A percentile compares a stretch with the other conserved stretches of the same genome.
Conservation (phyloP, 2,888 invertebrate species). For the Tricholauxania praeusta region DNA sequence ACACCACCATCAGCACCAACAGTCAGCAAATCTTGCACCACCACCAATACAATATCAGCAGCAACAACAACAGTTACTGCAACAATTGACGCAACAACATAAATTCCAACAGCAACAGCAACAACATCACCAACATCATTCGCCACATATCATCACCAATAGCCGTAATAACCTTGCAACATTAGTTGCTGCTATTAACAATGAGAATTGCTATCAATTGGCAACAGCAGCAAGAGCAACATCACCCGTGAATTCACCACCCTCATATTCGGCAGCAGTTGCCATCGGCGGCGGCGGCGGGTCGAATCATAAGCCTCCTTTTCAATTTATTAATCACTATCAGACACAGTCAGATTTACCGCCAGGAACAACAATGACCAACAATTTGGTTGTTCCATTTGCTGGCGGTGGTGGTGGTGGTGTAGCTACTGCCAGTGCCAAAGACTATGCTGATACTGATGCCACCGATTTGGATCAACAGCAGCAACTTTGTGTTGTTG, state of each 20-base stretch:
- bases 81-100: constrained; percentile 48
- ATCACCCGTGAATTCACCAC: constrained; percentile 51
- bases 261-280: constrained; percentile 61
- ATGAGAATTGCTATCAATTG: constrained; percentile 59
- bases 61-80: constrained; percentile 58
- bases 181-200: constrained; percentile 57
- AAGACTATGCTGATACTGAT: constrained; percentile 38
- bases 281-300: constrained; percentile 34
- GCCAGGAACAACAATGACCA: constrained; percentile 10
- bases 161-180: constrained; percentile 59
- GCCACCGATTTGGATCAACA: constrained; percentile 48
- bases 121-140: constrained; percentile 43
- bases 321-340: constrained; percentile 52
- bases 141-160: constrained; percentile 56
- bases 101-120: constrained; percentile 49
- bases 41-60: constrained; percentile 46
- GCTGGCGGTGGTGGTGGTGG: constrained; percentile 9
- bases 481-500: constrained; percentile 66
- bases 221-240: constrained; percentile 53
- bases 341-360: constrained; percentile 38
- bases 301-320: constrained; percentile 40
- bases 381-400: constrained; percentile 29
- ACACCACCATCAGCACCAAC: constrained; percentile 57
- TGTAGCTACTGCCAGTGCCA: constrained; percentile 26
- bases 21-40: constrained; percentile 52